Percentiles rank a stretch among this genome's conserved stretches.
phyloP scores from a whole-genome alignment of 1,140 invertebrate genomes.

The Fopius arisanus region DNA sequence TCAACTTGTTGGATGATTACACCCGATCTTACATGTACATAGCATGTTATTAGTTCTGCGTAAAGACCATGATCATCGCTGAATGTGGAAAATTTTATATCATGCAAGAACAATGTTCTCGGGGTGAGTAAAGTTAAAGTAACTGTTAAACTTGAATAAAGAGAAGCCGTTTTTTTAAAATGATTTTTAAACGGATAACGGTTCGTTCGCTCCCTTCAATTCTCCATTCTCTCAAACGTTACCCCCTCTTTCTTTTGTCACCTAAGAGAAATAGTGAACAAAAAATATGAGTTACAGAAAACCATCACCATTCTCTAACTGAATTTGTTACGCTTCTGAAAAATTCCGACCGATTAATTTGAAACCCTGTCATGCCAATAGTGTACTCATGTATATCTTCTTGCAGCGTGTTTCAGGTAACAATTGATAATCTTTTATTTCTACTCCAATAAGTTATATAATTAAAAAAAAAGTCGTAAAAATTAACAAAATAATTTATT shows the following conservation, averaged over 20 bases:
- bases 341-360: neutral
- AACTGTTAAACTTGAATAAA: neutral
- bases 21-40: neutral
- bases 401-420: neutral
- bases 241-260: neutral
- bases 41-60: neutral
- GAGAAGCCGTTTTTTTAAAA: neutral
- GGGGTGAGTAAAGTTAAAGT: neutral
- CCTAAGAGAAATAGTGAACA: neutral
- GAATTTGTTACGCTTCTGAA: neutral
- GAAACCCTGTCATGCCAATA: neutral
- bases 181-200: neutral
- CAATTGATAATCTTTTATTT: neutral
- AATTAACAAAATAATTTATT: constrained; percentile 20
- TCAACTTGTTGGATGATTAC: neutral
- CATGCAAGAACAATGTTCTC: neutral
- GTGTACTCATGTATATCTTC: neutral
- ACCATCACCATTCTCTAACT: neutral
- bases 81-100: neutral
- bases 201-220: neutral
- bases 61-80: neutral
- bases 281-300: neutral
- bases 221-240: neutral
- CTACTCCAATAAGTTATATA: constrained; percentile 42
- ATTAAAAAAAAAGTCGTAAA: constrained; percentile 24